Evolutionary conservation across 2,797 vertebrate genomes (phyloP).

Genomic region (Smutsia temminckii): DNA sequence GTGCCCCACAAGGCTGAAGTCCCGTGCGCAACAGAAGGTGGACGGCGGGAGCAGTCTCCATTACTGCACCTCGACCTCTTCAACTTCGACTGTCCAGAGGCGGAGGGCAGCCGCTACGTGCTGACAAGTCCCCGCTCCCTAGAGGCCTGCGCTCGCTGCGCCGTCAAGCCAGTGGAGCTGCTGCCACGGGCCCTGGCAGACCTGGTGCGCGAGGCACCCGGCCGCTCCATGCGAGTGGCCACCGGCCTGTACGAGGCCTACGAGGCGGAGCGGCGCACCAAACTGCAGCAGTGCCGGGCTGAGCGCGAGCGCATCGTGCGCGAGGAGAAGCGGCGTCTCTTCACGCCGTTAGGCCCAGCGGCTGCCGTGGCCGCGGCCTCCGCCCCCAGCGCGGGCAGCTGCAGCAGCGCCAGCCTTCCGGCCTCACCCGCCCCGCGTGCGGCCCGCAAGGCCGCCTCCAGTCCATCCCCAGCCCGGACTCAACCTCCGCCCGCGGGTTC

Average conservation of each 20-base stretch:
- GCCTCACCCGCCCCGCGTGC: constrained; percentile 78
- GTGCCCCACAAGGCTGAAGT: constrained; percentile 56
- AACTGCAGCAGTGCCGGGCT: constrained; percentile 94
- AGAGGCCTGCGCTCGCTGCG: constrained; percentile 96
- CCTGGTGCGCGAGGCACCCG: constrained; percentile 94
- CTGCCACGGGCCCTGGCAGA: constrained; percentile 91
- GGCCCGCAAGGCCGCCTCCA: constrained; percentile 75
- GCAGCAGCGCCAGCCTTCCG: constrained; percentile 74
- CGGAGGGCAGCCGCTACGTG: constrained; percentile 97
- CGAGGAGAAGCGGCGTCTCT: constrained; percentile 93
- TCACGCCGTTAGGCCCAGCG: constrained; percentile 80
- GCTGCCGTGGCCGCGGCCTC: constrained; percentile 34
- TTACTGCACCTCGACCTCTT: constrained; percentile 95
- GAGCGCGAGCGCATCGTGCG: constrained; percentile 94
- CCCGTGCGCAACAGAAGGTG: constrained; percentile 38
- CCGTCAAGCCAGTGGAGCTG: constrained; percentile 96
- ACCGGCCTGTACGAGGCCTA: constrained; percentile 95
- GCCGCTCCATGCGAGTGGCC: constrained; percentile 94
- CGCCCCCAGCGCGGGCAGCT: constrained; percentile 28
- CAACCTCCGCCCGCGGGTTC: constrained; percentile 79
- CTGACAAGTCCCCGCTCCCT: constrained; percentile 96
- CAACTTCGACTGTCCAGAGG: constrained; percentile 94
- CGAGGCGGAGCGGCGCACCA: constrained; percentile 92
- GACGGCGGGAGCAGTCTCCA: constrained; percentile 84
- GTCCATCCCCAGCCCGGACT: constrained; percentile 72